Percentiles rank a stretch among this genome's conserved stretches.
Conservation (phyloP, 53 echinoderm and acorn worm genomes). For the Pentamera pediparva region DNA sequence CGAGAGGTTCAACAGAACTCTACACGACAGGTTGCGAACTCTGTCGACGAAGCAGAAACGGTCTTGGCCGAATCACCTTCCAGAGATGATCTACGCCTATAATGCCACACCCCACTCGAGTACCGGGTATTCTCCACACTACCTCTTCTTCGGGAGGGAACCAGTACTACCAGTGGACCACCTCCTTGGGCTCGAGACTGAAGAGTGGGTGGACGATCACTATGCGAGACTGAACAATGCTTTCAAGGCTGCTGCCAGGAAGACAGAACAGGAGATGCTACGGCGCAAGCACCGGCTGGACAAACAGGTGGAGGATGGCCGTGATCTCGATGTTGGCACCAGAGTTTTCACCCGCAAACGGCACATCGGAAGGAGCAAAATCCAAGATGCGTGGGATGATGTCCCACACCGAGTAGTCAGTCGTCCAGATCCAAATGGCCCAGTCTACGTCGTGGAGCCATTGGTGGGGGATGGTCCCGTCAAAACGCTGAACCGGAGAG, state of each 20-base stretch:
- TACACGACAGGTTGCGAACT: slow-evolving; percentile 52
- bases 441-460: slow-evolving; percentile 15
- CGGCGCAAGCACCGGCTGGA: background rate
- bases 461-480: background rate
- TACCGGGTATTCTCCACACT: slow-evolving; percentile 40
- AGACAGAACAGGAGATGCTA: slow-evolving; percentile 16
- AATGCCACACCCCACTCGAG: slow-evolving; percentile 46
- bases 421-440: slow-evolving; percentile 24
- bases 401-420: slow-evolving; percentile 11
- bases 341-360: slow-evolving; percentile 34
- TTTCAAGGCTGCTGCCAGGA: slow-evolving; percentile 11
- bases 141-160: slow-evolving; percentile 55
- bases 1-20: slow-evolving; percentile 44
- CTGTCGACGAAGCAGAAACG: slow-evolving; percentile 36
- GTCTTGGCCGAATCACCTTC: slow-evolving; percentile 36
- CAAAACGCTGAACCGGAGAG: slow-evolving; percentile 3
- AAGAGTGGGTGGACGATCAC: slow-evolving; percentile 39
- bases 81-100: slow-evolving; percentile 33
- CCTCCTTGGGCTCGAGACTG: slow-evolving; percentile 8
- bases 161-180: slow-evolving; percentile 37
- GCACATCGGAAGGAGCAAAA: slow-evolving; percentile 5
- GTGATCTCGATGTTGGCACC: slow-evolving; percentile 18
- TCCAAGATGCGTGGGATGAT: slow-evolving; percentile 29
- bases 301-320: slow-evolving; percentile 1
- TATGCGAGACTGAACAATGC: slow-evolving; percentile 23